Base-by-base conservation (phyloP, 1,140 invertebrate species). In the Drosophila sechellia region DNA sequence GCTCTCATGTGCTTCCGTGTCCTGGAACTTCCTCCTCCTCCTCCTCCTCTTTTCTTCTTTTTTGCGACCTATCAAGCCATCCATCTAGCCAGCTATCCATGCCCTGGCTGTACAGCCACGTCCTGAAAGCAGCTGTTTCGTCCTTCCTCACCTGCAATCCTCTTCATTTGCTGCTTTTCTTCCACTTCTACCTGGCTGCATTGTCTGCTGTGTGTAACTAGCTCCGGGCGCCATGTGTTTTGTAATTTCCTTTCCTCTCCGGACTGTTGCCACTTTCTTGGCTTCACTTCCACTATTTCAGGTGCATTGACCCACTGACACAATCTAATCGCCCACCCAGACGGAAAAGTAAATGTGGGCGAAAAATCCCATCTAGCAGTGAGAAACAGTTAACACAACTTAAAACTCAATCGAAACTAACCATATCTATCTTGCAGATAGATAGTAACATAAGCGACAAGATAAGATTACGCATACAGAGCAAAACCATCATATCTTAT, bases 291-390 rank as follows among this genome's bases (percentile, higher is more conserved):
- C 46, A 40, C 10, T 17, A 55, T 73, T 56, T 17, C 20, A 50
- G 59, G 83, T 87, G 60, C 81, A 87, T 81, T 87, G 81, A 87
- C 83, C 78, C 78, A 86, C 83, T 86, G 70, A 86, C 83, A 66
- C 37, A 74, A 49, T 70, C 73, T 48, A 74, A 64, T 76, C 53
- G 42, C 27, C 40, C 45, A 20, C n/a, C 50, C 13, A 52, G 64
- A 27, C 20, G 42, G n/a, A 12, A 20, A 12, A 5, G 25, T 25
- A 35, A 64, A 55, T 56, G 46, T 45, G 15, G 27, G 40, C 1
- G n/a, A 43, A 45, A 60, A 70, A 34, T n/a, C n/a, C 25, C 54
- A 46, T 46, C 15, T 13, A 13, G 22, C 12, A 48, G 20, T 5
- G 13, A n/a, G n/a, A 39, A 40, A 17, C n/a, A 20, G 5, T 10